phyloP scores from a whole-genome alignment of 2,797 vertebrate species.

The Gymnodraco acuticeps region DNA sequence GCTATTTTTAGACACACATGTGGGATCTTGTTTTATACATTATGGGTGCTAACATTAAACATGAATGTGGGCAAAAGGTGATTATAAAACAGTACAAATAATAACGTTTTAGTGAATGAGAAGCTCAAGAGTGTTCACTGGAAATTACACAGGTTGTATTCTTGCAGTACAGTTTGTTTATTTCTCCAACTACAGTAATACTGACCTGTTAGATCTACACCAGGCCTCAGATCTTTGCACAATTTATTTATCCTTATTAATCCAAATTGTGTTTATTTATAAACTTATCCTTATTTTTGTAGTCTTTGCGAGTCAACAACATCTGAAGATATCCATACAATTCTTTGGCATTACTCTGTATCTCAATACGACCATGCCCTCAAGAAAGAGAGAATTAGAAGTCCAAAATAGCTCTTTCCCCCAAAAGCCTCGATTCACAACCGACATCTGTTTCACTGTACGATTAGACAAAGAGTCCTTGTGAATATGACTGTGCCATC shows the following conservation, averaged over 20 bases:
- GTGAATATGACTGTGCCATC: conserved; percentile 30
- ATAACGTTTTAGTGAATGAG: neutral
- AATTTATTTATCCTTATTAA: no score
- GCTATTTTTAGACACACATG: conserved; percentile 49
- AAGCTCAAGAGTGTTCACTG: neutral
- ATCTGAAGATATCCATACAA: conserved; percentile 9
- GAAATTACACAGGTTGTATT: neutral
- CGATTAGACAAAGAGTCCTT: conserved; percentile 50
- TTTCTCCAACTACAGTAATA: neutral
- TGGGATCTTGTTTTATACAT: neutral
- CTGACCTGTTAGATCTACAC: no score
- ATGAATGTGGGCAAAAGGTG: neutral
- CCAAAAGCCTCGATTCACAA: conserved; percentile 38
- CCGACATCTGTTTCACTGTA: conserved; percentile 60
- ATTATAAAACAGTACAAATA: neutral
- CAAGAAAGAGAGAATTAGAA: conserved; percentile 2
- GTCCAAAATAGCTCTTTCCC: conserved; percentile 53
- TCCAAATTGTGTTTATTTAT: no score
- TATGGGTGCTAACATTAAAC: neutral
- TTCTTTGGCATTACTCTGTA: neutral
- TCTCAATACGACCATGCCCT: neutral
- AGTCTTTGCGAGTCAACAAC: no score
- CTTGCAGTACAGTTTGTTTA: neutral
- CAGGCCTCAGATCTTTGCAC: no score
- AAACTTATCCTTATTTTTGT: neutral